A percentile compares a stretch with the other conserved stretches of the same genome.
phyloP scores from a whole-genome alignment of 2,888 invertebrate species.

The Vanessa cardui region DNA sequence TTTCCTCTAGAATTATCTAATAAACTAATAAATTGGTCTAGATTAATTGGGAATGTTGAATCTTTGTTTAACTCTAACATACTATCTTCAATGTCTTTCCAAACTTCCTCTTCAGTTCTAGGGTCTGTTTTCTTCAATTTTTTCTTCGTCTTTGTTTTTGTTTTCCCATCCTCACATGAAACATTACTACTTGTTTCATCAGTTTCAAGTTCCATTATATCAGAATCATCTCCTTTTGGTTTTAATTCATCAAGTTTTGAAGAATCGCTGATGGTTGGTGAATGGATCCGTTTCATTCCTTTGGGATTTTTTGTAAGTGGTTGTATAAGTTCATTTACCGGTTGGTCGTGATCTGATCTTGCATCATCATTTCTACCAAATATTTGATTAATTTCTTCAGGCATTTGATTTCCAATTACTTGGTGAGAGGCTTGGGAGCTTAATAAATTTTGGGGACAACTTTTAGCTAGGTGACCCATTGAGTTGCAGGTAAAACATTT shows the following conservation, averaged over 20 bases:
- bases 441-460: constrained; percentile 16
- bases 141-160: too few relatives aligned
- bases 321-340: not conserved
- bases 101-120: too few relatives aligned
- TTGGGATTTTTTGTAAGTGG: constrained; percentile 1
- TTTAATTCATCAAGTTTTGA: not conserved
- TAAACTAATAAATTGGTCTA: too few relatives aligned
- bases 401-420: not conserved
- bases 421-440: not conserved
- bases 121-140: too few relatives aligned
- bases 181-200: too few relatives aligned
- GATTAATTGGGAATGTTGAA: too few relatives aligned
- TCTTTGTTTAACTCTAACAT: too few relatives aligned
- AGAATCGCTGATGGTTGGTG: constrained; percentile 11
- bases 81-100: too few relatives aligned
- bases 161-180: too few relatives aligned
- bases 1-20: too few relatives aligned
- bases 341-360: not conserved
- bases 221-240: constrained; percentile 1
- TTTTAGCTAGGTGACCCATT: constrained; percentile 29
- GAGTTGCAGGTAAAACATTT: constrained; percentile 35
- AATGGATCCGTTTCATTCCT: constrained; percentile 19
- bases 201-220: constrained; percentile 7
- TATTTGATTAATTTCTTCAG: not conserved
- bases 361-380: not conserved